Evolutionary conservation across 2,113 vertebrate genomes (phyloP).

Genomic region (Scomber colias): DNA sequence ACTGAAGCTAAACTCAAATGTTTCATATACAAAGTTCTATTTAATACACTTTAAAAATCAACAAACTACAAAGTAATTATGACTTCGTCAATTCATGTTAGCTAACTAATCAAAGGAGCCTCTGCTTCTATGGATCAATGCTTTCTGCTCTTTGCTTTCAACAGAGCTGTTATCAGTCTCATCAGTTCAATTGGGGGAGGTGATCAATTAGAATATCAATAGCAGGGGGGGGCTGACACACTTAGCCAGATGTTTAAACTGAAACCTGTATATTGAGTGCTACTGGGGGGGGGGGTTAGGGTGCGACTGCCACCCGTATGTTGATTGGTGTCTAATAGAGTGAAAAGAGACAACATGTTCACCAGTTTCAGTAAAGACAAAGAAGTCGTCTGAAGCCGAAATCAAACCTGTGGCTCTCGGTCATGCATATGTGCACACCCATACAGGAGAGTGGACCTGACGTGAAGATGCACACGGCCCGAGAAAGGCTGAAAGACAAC

Average conservation of each 20-base stretch:
- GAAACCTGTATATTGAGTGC: constrained; percentile 66
- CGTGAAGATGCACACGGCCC: not conserved
- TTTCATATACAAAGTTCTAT: not conserved
- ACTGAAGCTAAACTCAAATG: not conserved
- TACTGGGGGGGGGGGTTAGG: constrained; percentile 13
- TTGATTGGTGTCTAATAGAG: constrained; percentile 40
- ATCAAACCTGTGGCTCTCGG: not conserved
- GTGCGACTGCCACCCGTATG: constrained; percentile 35
- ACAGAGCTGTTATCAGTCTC: constrained; percentile 43
- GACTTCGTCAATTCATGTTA: not conserved
- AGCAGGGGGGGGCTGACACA: constrained; percentile 8
- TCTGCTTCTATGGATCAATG: constrained; percentile 13
- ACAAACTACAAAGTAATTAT: constrained; percentile 2
- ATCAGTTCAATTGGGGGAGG: constrained; percentile 50
- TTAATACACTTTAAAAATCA: not conserved
- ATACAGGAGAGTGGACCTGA: not conserved
- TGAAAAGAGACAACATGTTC: not conserved
- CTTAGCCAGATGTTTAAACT: constrained; percentile 60
- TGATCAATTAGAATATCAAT: constrained; percentile 73
- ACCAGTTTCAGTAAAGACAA: constrained; percentile 55
- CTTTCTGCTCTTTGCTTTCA: constrained; percentile 45
- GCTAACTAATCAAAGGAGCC: constrained; percentile 28
- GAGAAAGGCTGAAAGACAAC: constrained; percentile 2
- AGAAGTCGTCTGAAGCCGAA: not conserved
- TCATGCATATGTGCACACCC: not conserved